Conservation (phyloP, 2,888 invertebrate species). For the Erebia ligea region DNA sequence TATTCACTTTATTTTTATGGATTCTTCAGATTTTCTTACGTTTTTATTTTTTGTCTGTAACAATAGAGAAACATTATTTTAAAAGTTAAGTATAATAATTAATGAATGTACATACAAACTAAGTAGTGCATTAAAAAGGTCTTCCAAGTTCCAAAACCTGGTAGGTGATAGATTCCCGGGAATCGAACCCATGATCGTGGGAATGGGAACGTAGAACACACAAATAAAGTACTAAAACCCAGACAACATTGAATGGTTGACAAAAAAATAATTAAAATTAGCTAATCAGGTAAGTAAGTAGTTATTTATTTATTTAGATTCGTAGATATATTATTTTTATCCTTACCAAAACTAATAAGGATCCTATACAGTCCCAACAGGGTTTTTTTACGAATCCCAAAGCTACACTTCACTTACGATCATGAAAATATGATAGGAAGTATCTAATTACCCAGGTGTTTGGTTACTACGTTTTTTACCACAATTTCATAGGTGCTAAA, state of each 20-base stretch:
- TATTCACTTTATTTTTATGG: slow-evolving; percentile 14
- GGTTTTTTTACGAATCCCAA: background rate
- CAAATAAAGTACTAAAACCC: no score
- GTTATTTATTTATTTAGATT: no score
- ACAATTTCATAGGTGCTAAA: background rate
- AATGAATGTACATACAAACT: no score
- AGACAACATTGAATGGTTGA: no score
- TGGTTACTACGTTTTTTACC: background rate
- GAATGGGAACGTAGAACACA: no score
- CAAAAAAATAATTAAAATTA: no score
- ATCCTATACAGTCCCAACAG: background rate
- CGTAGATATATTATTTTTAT: background rate
- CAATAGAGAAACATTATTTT: slow-evolving; percentile 12
- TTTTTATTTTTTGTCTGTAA: slow-evolving; percentile 11
- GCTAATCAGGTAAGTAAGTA: no score
- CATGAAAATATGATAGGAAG: background rate
- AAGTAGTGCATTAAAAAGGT: no score
- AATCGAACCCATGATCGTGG: background rate
- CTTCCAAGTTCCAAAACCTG: no score
- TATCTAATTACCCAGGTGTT: background rate
- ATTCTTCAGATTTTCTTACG: background rate
- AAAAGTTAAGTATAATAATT: background rate
- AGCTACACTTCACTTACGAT: slow-evolving; percentile 5
- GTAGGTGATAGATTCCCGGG: background rate
- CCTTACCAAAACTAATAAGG: background rate